These are phyloP conservation scores for Procambarus clarkii DNA, from an alignment of 1,140 invertebrate genomes.

Conservation along the genomic window DNA sequence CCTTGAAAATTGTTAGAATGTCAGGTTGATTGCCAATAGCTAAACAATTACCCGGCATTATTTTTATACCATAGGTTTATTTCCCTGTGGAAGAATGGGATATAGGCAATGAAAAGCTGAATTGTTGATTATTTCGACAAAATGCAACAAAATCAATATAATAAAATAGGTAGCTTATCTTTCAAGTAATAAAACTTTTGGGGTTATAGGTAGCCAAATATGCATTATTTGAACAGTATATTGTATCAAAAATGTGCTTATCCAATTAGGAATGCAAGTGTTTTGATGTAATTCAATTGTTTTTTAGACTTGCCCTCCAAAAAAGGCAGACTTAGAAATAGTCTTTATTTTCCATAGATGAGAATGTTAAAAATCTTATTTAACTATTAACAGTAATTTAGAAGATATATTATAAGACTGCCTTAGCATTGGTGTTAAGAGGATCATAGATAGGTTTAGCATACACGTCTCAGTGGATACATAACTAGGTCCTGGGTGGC, in stretches of 20 bases:
- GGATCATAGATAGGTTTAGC: neutral
- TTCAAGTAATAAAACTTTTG: neutral
- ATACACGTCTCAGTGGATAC: neutral
- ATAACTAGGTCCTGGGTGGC: constrained; percentile 3
- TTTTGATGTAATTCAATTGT: constrained; percentile 37
- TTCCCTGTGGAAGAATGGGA: neutral
- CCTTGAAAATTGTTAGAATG: neutral
- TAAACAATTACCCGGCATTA: neutral
- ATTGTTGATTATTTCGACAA: neutral
- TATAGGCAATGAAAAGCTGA: neutral
- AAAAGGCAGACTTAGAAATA: neutral
- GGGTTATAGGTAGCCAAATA: constrained; percentile 13
- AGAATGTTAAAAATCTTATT: neutral
- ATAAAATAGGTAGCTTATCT: neutral
- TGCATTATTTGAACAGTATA: constrained; percentile 36
- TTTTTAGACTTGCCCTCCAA: constrained; percentile 9
- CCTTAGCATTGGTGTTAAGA: constrained; percentile 32
- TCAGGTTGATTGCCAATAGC: neutral
- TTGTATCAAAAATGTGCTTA: constrained; percentile 27
- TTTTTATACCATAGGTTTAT: neutral
- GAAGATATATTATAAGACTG: constrained; percentile 4
- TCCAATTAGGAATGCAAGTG: constrained; percentile 34
- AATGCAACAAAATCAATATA: neutral
- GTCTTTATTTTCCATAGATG: constrained; percentile 10
- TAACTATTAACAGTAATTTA: neutral